These are phyloP conservation scores for Penaeus vannamei DNA, from an alignment of 1,140 invertebrate genomes.

Conservation along the genomic window DNA sequence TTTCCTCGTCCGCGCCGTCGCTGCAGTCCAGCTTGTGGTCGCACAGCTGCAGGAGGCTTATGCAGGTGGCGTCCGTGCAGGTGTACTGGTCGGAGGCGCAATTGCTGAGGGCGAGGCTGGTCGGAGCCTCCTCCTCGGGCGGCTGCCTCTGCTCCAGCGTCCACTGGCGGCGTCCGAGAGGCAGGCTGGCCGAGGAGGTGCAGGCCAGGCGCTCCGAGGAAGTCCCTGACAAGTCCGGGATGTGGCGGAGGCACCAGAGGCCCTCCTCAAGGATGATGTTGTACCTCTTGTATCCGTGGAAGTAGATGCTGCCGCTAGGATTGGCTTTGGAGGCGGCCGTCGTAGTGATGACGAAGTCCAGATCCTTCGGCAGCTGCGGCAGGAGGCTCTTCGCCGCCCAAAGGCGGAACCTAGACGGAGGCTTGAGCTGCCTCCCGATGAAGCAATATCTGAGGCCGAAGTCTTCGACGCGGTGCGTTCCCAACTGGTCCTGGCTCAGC, in stretches of 20 bases:
- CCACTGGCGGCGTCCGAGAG: conserved; percentile 20
- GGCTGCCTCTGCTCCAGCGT: not conserved
- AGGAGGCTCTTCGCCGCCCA: not conserved
- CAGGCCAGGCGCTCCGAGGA: not conserved
- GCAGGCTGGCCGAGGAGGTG: not conserved
- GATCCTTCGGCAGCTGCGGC: not conserved
- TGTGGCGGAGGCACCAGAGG: conserved; percentile 7
- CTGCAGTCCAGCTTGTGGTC: conserved; percentile 31
- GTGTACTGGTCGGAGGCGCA: conserved; percentile 29
- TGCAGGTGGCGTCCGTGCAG: conserved; percentile 35
- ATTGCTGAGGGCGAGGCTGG: not conserved
- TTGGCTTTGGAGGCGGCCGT: not conserved
- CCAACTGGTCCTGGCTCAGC: conserved; percentile 31
- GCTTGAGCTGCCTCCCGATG: not conserved
- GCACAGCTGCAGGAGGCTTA: conserved; percentile 24
- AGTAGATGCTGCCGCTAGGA: conserved; percentile 20
- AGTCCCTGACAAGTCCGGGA: not conserved
- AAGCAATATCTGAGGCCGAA: not conserved
- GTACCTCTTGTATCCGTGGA: conserved; percentile 27
- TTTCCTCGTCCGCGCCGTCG: conserved; percentile 28
- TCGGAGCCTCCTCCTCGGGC: not conserved
- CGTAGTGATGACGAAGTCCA: conserved; percentile 20
- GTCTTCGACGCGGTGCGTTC: not conserved
- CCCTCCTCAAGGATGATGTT: not conserved
- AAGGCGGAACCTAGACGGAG: not conserved